Percentiles rank a stretch among this genome's conserved stretches.
Evolutionary conservation across 37 sponge, comb jelly and placozoan species (phyloP).

Genomic region (Beroe forskalii): DNA sequence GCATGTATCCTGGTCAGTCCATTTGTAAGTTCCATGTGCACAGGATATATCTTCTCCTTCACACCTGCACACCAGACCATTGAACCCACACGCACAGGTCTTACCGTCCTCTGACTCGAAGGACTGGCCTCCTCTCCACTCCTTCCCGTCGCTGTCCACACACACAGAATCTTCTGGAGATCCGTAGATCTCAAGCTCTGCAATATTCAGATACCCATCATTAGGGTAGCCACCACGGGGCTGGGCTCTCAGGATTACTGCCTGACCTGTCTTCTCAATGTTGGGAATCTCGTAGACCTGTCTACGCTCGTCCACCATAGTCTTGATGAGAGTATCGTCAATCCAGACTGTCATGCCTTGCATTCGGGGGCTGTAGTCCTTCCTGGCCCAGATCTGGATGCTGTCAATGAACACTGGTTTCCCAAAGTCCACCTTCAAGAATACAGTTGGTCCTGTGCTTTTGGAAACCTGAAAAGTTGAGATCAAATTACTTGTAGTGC

Average conservation of each 20-base stretch:
- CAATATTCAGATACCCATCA: not conserved
- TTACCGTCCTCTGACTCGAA: not conserved
- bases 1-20: constrained; percentile 34
- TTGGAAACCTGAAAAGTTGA: not conserved
- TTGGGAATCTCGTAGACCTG: not conserved
- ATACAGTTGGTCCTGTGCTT: not conserved
- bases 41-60: not conserved
- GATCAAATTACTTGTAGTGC: no score
- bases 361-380: not conserved
- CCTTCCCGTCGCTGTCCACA: not conserved
- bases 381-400: not conserved
- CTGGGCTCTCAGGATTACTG: not conserved
- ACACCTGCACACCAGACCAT: not conserved
- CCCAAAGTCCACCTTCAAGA: not conserved
- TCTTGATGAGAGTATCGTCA: not conserved
- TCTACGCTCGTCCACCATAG: not conserved
- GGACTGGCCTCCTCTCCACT: not conserved
- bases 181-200: constrained; percentile 12
- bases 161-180: not conserved
- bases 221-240: not conserved
- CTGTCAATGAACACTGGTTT: not conserved
- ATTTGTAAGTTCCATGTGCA: not conserved
- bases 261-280: not conserved
- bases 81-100: not conserved
- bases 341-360: not conserved